These are phyloP conservation scores for Miichthys miiuy DNA, from an alignment of 2,797 vertebrate species.

Conservation along the genomic window DNA sequence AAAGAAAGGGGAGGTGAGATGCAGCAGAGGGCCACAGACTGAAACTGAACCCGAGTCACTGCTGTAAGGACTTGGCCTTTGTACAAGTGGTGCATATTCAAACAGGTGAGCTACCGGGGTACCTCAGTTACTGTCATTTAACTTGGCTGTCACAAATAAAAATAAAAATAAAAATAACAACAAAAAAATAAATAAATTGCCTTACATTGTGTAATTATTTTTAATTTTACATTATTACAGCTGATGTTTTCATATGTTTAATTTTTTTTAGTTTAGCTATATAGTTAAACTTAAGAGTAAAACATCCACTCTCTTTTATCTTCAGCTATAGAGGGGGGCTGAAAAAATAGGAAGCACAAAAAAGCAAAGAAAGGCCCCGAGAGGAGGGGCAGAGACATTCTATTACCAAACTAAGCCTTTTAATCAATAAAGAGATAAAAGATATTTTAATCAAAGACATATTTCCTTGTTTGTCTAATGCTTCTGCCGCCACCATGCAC, in stretches of 20 bases:
- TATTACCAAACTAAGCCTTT: constrained; percentile 87
- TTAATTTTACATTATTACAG: background rate
- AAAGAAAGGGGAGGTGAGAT: no score
- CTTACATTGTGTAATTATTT: background rate
- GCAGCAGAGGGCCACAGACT: no score
- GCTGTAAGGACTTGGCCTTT: no score
- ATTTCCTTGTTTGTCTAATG: constrained; percentile 84
- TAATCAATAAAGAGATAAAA: constrained; percentile 91
- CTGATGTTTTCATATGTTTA: background rate
- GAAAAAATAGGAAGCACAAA: constrained; percentile 49
- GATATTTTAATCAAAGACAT: constrained; percentile 89
- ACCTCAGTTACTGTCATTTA: background rate
- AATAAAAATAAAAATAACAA: background rate
- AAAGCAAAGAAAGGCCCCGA: constrained; percentile 39
- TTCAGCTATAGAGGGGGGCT: constrained; percentile 22
- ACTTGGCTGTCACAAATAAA: background rate
- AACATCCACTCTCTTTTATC: constrained; percentile 18
- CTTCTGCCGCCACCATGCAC: constrained; percentile 78
- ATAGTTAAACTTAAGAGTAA: constrained; percentile 13
- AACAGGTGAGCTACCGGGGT: background rate
- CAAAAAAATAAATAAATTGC: background rate
- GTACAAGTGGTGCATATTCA: background rate
- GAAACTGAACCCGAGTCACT: no score
- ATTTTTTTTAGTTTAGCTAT: background rate
- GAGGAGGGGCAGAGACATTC: constrained; percentile 76